Evolutionary conservation across 1,140 invertebrate species (phyloP), one percentile per base, ranked within the genome.

Genomic region (Colletes latitarsis): DNA sequence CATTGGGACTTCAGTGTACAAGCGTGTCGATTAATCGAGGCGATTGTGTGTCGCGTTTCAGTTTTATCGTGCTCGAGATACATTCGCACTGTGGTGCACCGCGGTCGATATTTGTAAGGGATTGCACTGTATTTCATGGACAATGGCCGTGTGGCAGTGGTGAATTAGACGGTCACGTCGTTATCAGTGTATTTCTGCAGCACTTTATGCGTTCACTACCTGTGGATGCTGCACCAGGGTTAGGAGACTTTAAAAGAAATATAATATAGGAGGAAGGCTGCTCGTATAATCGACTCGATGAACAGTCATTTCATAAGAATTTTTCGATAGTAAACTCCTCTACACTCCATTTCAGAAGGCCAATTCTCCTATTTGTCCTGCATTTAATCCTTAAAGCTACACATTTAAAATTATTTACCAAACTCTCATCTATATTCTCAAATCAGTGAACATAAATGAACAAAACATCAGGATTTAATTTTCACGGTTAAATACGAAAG

Each of bases 81-180:
- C 55, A 74, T 68, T 77, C 70, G 58, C 46, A 41, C 53, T 19
- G 81, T 58, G 73, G 53, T 75, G 64, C 74, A 68, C 67, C 49
- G 67, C 80, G 73, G 68, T 86, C 58, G 79, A 75, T 85, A 75
- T 81, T 86, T 75, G 81, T 81, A 64, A 64, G 58, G 84, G 74
- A 82, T 85, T 75, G 74, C 77, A 58, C 53, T 43, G 78, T 86
- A 82, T 86, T 79, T 76, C 62, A 69, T 74, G 81, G 83, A 86
- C 84, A 86, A 86, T 86, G 71, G 79, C 41, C 52, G 39, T 43
- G 69, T 46, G 62, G 80, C 83, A 77, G 68, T 69, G 58, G 73
- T 79, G 73, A 82, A 84, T 84, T 85, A 85, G 75, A 74, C 80
- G 84, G 74, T 66, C 78, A 69, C 72, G 53, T 77, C 73, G 77